Base-by-base conservation (phyloP, 2,888 invertebrate species). In the Epiblema foenella region DNA sequence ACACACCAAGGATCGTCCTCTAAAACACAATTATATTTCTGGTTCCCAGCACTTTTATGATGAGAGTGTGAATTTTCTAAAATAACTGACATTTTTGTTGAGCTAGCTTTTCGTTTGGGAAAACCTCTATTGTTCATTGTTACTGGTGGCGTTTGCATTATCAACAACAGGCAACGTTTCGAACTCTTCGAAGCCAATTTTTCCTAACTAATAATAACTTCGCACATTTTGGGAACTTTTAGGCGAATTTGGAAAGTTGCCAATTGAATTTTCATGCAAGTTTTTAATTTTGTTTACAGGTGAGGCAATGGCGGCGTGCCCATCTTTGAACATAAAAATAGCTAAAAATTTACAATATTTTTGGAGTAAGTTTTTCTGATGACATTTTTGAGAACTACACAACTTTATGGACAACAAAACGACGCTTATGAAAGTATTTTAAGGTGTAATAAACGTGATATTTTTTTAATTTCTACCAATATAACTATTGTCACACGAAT, bases 341-440 rank as follows among this genome's bases (percentile, higher is more conserved):
- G 64, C 73, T 78, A 79, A 83, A 77, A 85, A 75, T 79, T 81
- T 82, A 84, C 81, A 83, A 86, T 92, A 92, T 92, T 92, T 92
- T 92, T 92, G 88, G 90, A 92, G 76, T 77, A 76, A 80, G 83
- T 87, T 84, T 90, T 90, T 91, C 80, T 79, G 76, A 79, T 75
- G 77, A 77, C 78, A 77, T 75, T 83, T 84, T 88, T 84, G 85
- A 86, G 86, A 88, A 84, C 75, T 83, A 85, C 86, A 85, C 86
- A 83, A 84, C 83, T 78, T 81, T 75, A 75, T 75, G 81, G 85
- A 62, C 83, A 84, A 80, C 78, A n/a, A n/a, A n/a, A 84, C 86
- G 88, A 91, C 90, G 91, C 92, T 91, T 91, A 91, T 87, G 83
- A 85, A 87, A 33, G 66, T 71, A 71, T 67, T 52, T 56, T 71